These are phyloP conservation scores for Oasisia sp. DNA, from an alignment of 2,888 invertebrate genomes.

Conservation along the genomic window DNA sequence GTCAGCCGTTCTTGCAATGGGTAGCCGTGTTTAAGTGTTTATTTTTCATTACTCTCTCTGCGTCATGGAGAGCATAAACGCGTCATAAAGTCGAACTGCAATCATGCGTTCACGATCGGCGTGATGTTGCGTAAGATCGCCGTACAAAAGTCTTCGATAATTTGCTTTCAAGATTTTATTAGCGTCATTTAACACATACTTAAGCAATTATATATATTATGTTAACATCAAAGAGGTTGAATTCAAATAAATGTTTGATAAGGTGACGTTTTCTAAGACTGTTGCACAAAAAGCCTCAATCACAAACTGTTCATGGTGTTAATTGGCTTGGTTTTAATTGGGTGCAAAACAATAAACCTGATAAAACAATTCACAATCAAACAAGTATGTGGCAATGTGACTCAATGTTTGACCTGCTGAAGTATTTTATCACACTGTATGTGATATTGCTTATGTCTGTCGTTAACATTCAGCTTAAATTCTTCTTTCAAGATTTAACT, in stretches of 20 bases:
- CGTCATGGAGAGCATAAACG: neutral
- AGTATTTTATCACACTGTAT: neutral
- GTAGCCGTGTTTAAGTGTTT: neutral
- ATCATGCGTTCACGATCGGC: neutral
- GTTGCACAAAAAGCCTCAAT: neutral
- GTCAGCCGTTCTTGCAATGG: neutral
- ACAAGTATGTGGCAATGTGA: neutral
- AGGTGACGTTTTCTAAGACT: neutral
- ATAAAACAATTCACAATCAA: neutral
- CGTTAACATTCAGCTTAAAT: neutral
- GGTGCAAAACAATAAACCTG: neutral
- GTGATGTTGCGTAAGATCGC: neutral
- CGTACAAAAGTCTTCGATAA: neutral
- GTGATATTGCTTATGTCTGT: neutral
- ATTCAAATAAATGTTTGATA: neutral
- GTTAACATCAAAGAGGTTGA: neutral
- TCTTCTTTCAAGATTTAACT: neutral
- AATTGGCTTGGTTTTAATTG: neutral
- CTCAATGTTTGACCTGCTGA: neutral
- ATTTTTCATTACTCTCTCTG: neutral
- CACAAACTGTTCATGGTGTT: neutral
- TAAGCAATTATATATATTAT: neutral
- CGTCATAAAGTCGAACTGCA: neutral
- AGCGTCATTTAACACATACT: neutral
- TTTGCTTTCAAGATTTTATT: slow-evolving; percentile 3